Evolutionary conservation across 2,888 invertebrate genomes (phyloP).

Genomic region (Ichneumoninae sp.): DNA sequence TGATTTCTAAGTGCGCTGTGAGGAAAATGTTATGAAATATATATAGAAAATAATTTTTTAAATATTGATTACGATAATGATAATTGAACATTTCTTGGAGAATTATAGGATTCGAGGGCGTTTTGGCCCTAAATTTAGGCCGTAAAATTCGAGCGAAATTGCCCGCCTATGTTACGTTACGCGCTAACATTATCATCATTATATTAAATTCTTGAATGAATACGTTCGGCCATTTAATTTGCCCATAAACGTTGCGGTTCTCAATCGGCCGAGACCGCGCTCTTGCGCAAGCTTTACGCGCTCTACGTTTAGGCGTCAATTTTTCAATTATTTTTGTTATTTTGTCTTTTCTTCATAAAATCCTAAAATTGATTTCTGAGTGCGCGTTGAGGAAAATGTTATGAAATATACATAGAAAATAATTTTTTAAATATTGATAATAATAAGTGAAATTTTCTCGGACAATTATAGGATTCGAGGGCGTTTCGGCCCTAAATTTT

Average conservation of each 20-base stretch:
- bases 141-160: constrained; percentile 20
- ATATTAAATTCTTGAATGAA: constrained; percentile 22
- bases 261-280: background rate
- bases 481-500: background rate
- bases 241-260: too few relatives aligned
- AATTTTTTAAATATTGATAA: background rate
- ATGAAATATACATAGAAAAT: too few relatives aligned
- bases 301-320: background rate
- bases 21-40: too few relatives aligned
- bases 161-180: background rate
- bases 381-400: too few relatives aligned
- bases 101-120: constrained; percentile 19
- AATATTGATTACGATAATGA: background rate
- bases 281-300: background rate
- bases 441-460: background rate
- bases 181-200: constrained; percentile 15
- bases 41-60: too few relatives aligned
- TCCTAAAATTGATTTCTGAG: too few relatives aligned
- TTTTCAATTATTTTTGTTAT: background rate
- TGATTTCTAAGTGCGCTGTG: too few relatives aligned
- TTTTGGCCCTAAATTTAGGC: background rate
- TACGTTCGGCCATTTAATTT: background rate
- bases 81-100: constrained; percentile 5
- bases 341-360: too few relatives aligned
- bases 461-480: constrained; percentile 21